These are phyloP conservation scores for Trachelipus rathkii DNA, from an alignment of 1,140 invertebrate genomes.

Conservation along the genomic window DNA sequence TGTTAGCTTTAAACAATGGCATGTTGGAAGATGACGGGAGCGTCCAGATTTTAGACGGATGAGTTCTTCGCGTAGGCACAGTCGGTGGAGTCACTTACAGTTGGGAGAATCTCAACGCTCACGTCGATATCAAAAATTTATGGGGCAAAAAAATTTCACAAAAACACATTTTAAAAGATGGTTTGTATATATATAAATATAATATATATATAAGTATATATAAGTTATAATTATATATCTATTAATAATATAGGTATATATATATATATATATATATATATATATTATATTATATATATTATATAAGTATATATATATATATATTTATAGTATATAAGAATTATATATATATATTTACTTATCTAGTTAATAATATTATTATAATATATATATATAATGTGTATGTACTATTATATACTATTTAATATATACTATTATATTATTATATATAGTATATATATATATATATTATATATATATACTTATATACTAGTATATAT, in stretches of 20 bases:
- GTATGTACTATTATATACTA: too few species aligned
- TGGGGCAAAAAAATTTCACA: not conserved
- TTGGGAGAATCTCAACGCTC: not conserved
- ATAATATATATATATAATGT: too few species aligned
- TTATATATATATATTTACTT: too few species aligned
- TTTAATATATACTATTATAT: too few species aligned
- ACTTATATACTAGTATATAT: too few species aligned
- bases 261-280: constrained; percentile 15
- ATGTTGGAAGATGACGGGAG: not conserved
- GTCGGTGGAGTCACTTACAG: not conserved
- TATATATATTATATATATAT: too few species aligned
- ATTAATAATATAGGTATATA: constrained; percentile 2
- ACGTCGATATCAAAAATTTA: not conserved
- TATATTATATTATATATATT: too few species aligned
- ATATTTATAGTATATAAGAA: too few species aligned
- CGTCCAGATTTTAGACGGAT: not conserved
- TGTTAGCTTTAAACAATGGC: too few species aligned
- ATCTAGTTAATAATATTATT: too few species aligned
- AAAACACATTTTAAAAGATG: constrained; percentile 10
- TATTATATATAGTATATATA: too few species aligned
- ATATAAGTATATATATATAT: constrained; percentile 15
- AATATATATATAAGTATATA: not conserved
- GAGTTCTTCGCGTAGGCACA: not conserved
- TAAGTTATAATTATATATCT: not conserved
- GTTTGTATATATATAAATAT: not conserved